phyloP scores from a whole-genome alignment of 2,888 invertebrate species.

The Cremastobaeus sp. region DNA sequence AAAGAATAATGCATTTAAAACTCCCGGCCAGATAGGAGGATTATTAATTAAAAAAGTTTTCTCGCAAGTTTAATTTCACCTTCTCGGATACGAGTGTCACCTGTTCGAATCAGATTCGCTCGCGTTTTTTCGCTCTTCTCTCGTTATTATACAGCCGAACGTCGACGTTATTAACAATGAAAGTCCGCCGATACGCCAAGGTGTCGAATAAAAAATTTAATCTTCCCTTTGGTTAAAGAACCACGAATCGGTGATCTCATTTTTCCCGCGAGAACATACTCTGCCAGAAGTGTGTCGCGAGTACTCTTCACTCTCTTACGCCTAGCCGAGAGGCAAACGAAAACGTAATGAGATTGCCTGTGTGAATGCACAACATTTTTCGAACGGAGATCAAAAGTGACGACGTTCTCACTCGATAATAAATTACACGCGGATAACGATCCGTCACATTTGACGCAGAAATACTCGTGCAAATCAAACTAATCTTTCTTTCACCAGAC shows the following conservation, averaged over 20 bases:
- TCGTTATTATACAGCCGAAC: conserved; percentile 37
- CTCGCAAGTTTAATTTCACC: conserved; percentile 15
- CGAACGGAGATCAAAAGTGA: conserved; percentile 24
- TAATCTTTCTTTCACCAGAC: too few species aligned
- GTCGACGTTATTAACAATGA: conserved; percentile 42
- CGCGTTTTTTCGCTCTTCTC: conserved; percentile 26
- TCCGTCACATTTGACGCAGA: conserved; percentile 26
- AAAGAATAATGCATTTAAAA: not conserved
- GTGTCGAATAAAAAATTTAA: conserved; percentile 51
- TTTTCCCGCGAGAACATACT: conserved; percentile 35
- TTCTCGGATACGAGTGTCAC: conserved; percentile 7
- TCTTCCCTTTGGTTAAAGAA: conserved; percentile 59
- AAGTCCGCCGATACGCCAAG: conserved; percentile 21
- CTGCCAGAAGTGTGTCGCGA: conserved; percentile 36
- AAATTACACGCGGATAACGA: conserved; percentile 41
- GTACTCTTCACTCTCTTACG: conserved; percentile 38
- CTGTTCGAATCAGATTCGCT: too few species aligned
- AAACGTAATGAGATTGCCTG: conserved; percentile 53
- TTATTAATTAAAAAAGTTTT: conserved; percentile 7
- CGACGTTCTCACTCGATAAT: conserved; percentile 36
- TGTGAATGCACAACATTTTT: conserved; percentile 23
- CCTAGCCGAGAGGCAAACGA: conserved; percentile 30
- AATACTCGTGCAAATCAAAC: too few species aligned
- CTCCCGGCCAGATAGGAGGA: too few species aligned
- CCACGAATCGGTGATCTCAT: conserved; percentile 53